Evolutionary conservation across 2,888 invertebrate species (phyloP), one percentile per base, ranked within the genome.

Genomic region (Dromius quadrimaculatus): DNA sequence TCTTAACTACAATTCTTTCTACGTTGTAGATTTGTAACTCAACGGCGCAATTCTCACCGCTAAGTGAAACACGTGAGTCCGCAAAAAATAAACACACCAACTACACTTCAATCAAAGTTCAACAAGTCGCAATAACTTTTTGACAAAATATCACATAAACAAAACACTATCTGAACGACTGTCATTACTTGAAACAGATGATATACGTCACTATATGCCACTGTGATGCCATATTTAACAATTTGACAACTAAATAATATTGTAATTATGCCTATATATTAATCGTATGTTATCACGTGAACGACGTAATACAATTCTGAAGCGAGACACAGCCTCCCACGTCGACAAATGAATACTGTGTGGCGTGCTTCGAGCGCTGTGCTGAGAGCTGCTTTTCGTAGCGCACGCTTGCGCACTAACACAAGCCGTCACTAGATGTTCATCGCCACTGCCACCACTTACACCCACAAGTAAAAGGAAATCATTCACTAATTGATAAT

Each of bases 31-130:
- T n/a, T n/a, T n/a, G n/a, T n/a, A n/a, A n/a, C n/a, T n/a, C n/a
- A n/a, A 74, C 77, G 78, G 72, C 79, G 79, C 77, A 78, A 77
- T 79, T 74, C n/a, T n/a, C 71, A 73, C 71, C 72, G 72, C 72
- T 70, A 28, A 57, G 66, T n/a, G n/a, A n/a, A n/a, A n/a, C 74
- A 72, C 73, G 47, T 47, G 47, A 57, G 57, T 57, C 57, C 32
- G 38, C 34, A 63, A 71, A 64, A 74, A 71, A 71, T 65, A 65
- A 50, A 71, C 59, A 72, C 73, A 72, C 72, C n/a, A n/a, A n/a
- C n/a, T n/a, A n/a, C n/a, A n/a, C n/a, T 72, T 66, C 71, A 71
- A 17, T 17, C 9, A 57, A 75, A 75, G 76, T 76, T 76, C 76
- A 77, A 77, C 77, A 77, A 77, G 76, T 78, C 68, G 63, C 74